Conservation (phyloP, 2,113 vertebrate species). For the Eulemur macaco region DNA sequence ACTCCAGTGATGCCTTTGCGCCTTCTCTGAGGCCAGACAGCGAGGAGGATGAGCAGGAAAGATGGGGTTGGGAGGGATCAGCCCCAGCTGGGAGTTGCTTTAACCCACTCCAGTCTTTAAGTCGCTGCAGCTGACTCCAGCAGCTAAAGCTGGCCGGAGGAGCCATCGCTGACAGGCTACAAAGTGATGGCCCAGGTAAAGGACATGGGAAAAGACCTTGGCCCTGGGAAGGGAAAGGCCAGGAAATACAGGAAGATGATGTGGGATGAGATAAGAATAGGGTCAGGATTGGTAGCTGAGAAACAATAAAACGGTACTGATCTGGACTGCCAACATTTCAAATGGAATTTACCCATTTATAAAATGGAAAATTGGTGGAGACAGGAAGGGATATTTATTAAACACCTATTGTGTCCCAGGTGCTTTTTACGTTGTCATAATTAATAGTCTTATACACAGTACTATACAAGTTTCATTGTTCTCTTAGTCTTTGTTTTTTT, state of each 20-base stretch:
- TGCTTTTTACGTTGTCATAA: background rate
- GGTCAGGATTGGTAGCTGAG: slow-evolving; percentile 8
- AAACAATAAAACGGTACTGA: slow-evolving; percentile 5
- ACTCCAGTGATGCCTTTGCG: slow-evolving; percentile 29
- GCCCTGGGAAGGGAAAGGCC: slow-evolving; percentile 41
- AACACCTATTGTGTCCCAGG: background rate
- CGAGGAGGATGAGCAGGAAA: slow-evolving; percentile 6
- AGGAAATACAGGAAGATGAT: slow-evolving; percentile 66
- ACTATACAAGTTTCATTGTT: background rate
- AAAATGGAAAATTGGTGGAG: slow-evolving; percentile 59
- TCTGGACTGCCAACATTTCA: slow-evolving; percentile 29
- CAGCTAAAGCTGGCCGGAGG: background rate
- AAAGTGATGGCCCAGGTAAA: slow-evolving; percentile 4
- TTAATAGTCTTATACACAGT: background rate
- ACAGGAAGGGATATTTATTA: background rate
- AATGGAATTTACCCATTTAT: slow-evolving; percentile 65
- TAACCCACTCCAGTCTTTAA: background rate
- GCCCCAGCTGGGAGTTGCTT: background rate
- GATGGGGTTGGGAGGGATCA: background rate
- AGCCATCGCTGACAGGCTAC: background rate
- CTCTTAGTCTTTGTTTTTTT: background rate
- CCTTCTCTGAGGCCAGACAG: background rate
- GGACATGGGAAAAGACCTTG: slow-evolving; percentile 54
- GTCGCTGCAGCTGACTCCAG: background rate
- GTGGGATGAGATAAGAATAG: slow-evolving; percentile 55